Evolutionary conservation across 2,797 vertebrate genomes (phyloP).

Genomic region (Calcarius lapponicus): DNA sequence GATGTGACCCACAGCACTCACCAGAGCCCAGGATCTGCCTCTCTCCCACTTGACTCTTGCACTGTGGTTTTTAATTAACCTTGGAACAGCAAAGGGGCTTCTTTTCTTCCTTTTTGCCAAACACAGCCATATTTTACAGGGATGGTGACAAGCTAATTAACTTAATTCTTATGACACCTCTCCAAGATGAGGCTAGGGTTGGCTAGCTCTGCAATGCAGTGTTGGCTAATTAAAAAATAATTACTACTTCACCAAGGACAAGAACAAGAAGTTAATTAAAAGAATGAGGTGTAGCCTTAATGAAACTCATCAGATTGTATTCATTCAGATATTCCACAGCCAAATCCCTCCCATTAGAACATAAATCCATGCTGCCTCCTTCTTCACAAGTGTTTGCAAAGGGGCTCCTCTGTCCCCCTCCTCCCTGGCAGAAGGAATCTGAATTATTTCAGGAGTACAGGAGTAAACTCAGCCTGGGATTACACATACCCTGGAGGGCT

Average conservation of each 20-base stretch:
- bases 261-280: conserved; percentile 85
- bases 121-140: conserved; percentile 76
- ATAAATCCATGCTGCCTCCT: not conserved
- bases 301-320: conserved; percentile 72
- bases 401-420: not conserved
- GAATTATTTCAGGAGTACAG: not conserved
- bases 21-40: not conserved
- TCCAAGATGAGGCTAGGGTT: conserved; percentile 76
- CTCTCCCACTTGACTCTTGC: not conserved
- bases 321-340: conserved; percentile 44
- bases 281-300: conserved; percentile 76
- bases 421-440: not conserved
- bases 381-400: not conserved
- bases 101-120: conserved; percentile 58
- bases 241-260: conserved; percentile 80
- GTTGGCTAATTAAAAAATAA: conserved; percentile 82
- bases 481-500: not conserved
- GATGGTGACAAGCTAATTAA: conserved; percentile 82
- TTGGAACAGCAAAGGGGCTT: conserved; percentile 71
- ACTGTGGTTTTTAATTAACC: conserved; percentile 79
- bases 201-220: conserved; percentile 71
- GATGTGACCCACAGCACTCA: not conserved
- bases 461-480: not conserved
- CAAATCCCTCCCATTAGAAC: conserved; percentile 41
- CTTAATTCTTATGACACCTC: conserved; percentile 82